phyloP scores from a whole-genome alignment of 2,888 invertebrate species.

The Koerneria pararmatus region DNA sequence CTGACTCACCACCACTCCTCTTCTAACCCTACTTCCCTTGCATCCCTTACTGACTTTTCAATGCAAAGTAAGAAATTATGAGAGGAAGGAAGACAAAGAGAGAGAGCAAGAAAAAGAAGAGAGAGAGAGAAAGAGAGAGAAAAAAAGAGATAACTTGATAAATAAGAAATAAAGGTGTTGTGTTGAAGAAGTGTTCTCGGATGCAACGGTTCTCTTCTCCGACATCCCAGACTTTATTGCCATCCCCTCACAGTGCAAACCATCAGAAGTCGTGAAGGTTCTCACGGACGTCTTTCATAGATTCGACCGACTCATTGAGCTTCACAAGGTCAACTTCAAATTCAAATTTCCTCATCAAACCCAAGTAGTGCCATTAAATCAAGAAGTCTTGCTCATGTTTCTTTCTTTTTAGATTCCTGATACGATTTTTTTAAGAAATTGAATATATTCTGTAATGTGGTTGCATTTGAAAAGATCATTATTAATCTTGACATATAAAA shows the following conservation, averaged over 20 bases:
- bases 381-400: too few species aligned
- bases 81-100: not conserved
- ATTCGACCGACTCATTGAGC: conserved; percentile 47
- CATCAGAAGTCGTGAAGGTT: conserved; percentile 59
- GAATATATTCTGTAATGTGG: too few species aligned
- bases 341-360: too few species aligned
- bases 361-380: too few species aligned
- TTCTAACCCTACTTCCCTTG: too few species aligned
- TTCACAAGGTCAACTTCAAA: conserved; percentile 34
- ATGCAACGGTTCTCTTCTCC: conserved; percentile 59
- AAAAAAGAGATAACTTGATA: not conserved
- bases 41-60: not conserved
- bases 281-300: conserved; percentile 61
- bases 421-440: too few species aligned
- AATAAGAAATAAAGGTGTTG: not conserved
- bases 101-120: not conserved
- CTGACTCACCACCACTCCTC: too few species aligned
- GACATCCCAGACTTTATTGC: conserved; percentile 61
- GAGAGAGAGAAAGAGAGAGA: conserved; percentile 1
- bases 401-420: too few species aligned
- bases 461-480: too few species aligned
- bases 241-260: conserved; percentile 39
- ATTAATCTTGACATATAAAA: too few species aligned
- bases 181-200: conserved; percentile 48
- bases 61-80: not conserved